A percentile compares a stretch with the other conserved stretches of the same genome.
phyloP scores from a whole-genome alignment of 2,888 invertebrate species.

The Agonopterix arenella region DNA sequence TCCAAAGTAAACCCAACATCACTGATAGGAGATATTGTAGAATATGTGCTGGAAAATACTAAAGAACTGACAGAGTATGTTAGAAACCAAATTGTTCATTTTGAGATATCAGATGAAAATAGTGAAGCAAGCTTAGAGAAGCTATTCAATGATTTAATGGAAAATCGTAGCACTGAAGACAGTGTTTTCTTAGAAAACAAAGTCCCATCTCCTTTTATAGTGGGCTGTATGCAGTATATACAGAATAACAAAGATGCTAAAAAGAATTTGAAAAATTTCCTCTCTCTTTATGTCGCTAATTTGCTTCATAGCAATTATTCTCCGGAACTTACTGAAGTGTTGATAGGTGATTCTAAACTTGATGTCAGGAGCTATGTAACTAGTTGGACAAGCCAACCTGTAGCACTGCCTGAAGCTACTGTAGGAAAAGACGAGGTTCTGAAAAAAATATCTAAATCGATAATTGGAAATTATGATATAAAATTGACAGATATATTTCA shows the following conservation, averaged over 20 bases:
- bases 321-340: constrained; percentile 62
- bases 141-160: constrained; percentile 57
- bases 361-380: constrained; percentile 67
- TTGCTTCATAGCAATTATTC: constrained; percentile 78
- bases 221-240: constrained; percentile 57
- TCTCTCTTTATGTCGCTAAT: constrained; percentile 66
- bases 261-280: constrained; percentile 51
- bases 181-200: constrained; percentile 55
- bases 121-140: constrained; percentile 44
- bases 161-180: constrained; percentile 42
- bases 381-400: constrained; percentile 61
- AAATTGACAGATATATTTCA: constrained; percentile 44
- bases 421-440: constrained; percentile 40
- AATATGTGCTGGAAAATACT: constrained; percentile 50
- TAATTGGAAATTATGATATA: constrained; percentile 48
- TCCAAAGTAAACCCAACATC: constrained; percentile 43
- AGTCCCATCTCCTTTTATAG: constrained; percentile 58
- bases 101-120: constrained; percentile 49
- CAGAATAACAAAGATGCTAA: constrained; percentile 47
- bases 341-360: constrained; percentile 65
- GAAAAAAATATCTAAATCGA: constrained; percentile 52
- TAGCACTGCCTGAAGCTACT: constrained; percentile 41
- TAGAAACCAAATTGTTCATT: constrained; percentile 50
- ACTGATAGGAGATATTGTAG: constrained; percentile 49
- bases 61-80: constrained; percentile 45